Evolutionary conservation across 2,888 invertebrate species (phyloP).

Genomic region (Therioaphis trifolii): DNA sequence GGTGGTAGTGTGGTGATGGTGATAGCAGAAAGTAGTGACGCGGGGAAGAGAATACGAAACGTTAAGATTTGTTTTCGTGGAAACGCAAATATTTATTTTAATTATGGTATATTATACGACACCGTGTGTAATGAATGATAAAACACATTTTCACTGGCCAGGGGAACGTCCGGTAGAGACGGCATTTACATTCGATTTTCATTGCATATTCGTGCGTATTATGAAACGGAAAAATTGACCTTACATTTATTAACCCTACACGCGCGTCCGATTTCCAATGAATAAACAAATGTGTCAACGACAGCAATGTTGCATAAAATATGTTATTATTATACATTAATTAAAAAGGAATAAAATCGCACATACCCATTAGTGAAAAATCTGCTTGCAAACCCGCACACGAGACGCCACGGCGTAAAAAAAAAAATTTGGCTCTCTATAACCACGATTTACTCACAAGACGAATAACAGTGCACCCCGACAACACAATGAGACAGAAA

Average conservation of each 20-base stretch:
- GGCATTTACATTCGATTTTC: slow-evolving; percentile 14
- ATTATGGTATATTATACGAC: not conserved
- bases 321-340: not conserved
- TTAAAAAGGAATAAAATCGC: not conserved
- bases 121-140: too few species aligned
- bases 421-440: too few species aligned
- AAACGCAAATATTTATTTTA: not conserved
- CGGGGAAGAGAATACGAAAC: not conserved
- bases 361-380: slow-evolving; percentile 28
- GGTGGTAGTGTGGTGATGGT: too few species aligned
- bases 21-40: not conserved
- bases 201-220: not conserved
- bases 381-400: too few species aligned
- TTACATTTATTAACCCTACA: slow-evolving; percentile 14
- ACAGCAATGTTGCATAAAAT: not conserved
- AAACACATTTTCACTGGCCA: too few species aligned
- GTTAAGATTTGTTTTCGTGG: not conserved
- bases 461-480: slow-evolving; percentile 9
- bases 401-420: too few species aligned
- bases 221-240: slow-evolving; percentile 43
- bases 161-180: not conserved
- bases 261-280: slow-evolving; percentile 19
- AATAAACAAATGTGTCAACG: too few species aligned
- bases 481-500: not conserved
- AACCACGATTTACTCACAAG: too few species aligned